Percentiles rank a stretch among this genome's conserved stretches.
phyloP scores from a whole-genome alignment of 2,113 vertebrate species.

The Oryzias javanicus region DNA sequence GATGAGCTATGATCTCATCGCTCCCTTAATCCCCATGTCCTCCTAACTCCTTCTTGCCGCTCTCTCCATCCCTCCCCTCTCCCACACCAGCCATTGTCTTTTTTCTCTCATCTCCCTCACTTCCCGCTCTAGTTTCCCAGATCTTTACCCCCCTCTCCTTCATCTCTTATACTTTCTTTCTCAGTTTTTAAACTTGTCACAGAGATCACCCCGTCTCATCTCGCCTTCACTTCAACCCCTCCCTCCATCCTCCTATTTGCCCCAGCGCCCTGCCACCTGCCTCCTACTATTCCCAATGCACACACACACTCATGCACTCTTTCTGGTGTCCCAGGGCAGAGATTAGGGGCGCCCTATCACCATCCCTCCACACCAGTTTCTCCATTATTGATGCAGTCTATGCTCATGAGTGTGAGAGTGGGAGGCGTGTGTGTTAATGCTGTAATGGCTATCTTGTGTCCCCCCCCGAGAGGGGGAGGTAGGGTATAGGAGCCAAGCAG shows the following conservation, averaged over 20 bases:
- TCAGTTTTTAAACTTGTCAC: conserved; percentile 37
- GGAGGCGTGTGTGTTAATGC: conserved; percentile 38
- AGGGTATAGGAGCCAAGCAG: conserved; percentile 45
- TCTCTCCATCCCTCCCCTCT: conserved; percentile 38
- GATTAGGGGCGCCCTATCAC: conserved; percentile 71
- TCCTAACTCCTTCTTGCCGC: conserved; percentile 10
- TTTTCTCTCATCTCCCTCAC: conserved; percentile 48
- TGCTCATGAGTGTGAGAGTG: conserved; percentile 26
- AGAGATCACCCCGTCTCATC: conserved; percentile 48
- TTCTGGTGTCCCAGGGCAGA: conserved; percentile 74
- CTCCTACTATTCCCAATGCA: conserved; percentile 48
- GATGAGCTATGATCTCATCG: conserved; percentile 84
- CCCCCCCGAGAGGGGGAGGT: conserved; percentile 23
- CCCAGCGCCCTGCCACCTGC: conserved; percentile 59
- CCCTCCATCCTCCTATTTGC: conserved; percentile 24
- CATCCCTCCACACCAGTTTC: conserved; percentile 57
- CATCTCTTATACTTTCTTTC: conserved; percentile 44
- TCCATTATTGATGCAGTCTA: conserved; percentile 78
- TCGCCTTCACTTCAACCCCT: conserved; percentile 44
- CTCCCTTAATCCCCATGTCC: conserved; percentile 52
- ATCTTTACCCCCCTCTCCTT: conserved; percentile 28
- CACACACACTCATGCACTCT: conserved; percentile 51
- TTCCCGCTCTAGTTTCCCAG: conserved; percentile 58
- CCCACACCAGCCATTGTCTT: conserved; percentile 63
- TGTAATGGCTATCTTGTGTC: conserved; percentile 81